Evolutionary conservation across 2,797 vertebrate genomes (phyloP).

Genomic region (Spheniscus humboldti): DNA sequence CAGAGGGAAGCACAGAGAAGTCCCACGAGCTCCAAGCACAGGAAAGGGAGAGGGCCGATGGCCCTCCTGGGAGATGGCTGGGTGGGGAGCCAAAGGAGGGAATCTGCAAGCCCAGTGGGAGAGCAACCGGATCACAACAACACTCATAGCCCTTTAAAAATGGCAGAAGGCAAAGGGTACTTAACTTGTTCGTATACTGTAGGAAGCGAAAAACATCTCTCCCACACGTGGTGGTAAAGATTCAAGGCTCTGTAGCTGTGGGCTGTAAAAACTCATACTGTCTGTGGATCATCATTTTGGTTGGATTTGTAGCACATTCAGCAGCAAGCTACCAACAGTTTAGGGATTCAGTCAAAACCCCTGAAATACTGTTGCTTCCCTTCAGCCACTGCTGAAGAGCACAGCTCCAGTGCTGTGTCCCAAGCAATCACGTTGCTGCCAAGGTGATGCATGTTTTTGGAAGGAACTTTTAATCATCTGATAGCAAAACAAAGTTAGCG

Average conservation of each 20-base stretch:
- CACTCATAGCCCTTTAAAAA: neutral
- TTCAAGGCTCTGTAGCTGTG: neutral
- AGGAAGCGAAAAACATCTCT: neutral
- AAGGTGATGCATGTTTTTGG: neutral
- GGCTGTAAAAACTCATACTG: neutral
- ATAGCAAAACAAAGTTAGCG: neutral
- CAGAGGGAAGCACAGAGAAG: neutral
- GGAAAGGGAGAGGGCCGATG: neutral
- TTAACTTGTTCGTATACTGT: neutral
- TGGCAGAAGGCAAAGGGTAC: neutral
- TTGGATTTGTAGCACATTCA: neutral
- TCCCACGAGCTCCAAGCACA: neutral
- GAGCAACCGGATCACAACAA: fast-evolving
- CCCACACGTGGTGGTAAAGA: fast-evolving
- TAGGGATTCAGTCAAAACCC: neutral
- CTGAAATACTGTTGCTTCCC: neutral
- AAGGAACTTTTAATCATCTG: neutral
- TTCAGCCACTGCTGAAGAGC: neutral
- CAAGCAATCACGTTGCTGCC: fast-evolving
- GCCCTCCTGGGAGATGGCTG: neutral
- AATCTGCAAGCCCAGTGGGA: neutral
- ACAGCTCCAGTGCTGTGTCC: neutral
- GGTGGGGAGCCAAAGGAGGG: neutral
- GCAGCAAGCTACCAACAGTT: neutral
- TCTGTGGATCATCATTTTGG: neutral